These are phyloP conservation scores for Bradypodion pumilum DNA, from an alignment of 2,797 vertebrate species.

Conservation along the genomic window DNA sequence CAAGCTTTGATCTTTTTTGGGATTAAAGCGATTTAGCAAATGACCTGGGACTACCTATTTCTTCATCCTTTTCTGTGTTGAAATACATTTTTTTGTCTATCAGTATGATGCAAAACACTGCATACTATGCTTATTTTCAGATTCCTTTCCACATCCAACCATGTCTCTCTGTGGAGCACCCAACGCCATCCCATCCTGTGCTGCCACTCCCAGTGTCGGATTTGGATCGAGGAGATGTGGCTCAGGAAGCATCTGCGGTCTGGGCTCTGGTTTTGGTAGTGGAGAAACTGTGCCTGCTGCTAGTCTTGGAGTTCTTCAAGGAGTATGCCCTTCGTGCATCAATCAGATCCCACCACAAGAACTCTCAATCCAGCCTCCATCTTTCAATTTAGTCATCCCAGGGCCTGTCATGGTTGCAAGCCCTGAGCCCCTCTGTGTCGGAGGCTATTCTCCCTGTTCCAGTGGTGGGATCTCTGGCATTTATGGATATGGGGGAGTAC, in stretches of 20 bases:
- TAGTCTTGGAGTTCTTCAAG: not conserved
- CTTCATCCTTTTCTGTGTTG: too few species aligned
- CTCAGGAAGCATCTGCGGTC: not conserved
- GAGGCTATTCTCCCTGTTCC: not conserved
- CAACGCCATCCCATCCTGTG: not conserved
- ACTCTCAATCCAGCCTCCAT: not conserved
- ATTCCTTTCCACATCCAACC: not conserved
- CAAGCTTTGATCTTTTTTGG: too few species aligned
- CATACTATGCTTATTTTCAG: too few species aligned
- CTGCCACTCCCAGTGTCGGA: not conserved
- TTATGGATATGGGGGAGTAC: not conserved
- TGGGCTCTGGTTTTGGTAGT: not conserved
- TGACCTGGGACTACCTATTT: too few species aligned
- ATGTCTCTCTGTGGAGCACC: not conserved
- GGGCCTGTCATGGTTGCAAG: not conserved
- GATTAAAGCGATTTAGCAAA: too few species aligned
- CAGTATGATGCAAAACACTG: too few species aligned
- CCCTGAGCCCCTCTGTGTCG: not conserved
- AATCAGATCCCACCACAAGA: not conserved
- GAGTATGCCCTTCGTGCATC: not conserved
- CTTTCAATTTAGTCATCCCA: not conserved
- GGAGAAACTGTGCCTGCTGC: rapidly evolving
- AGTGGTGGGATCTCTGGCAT: too few species aligned
- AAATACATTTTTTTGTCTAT: too few species aligned
- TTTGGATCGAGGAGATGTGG: not conserved